Evolutionary conservation across 2,797 vertebrate genomes (phyloP).

Genomic region (Myotis findleyi): DNA sequence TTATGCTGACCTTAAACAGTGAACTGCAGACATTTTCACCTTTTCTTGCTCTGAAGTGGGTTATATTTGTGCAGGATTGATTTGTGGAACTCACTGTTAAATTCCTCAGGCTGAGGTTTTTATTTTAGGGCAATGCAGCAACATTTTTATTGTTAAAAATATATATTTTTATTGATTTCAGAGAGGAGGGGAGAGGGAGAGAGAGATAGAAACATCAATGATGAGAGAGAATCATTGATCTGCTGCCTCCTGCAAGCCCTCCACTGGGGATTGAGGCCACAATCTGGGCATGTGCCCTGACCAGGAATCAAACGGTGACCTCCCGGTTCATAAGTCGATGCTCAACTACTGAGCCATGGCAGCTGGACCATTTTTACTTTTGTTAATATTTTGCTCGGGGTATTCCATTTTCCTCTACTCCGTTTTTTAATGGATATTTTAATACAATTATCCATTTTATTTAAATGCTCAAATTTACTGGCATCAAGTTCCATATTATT

Average conservation of each 20-base stretch:
- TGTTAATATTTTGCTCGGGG: not conserved
- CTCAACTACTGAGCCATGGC: too few species aligned
- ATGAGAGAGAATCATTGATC: too few species aligned
- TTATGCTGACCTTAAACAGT: not conserved
- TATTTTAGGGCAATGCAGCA: not conserved
- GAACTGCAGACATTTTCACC: not conserved
- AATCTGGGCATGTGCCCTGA: too few species aligned
- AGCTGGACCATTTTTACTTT: too few species aligned
- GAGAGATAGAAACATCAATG: too few species aligned
- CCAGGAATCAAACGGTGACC: too few species aligned
- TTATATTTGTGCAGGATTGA: not conserved
- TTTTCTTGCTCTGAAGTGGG: not conserved
- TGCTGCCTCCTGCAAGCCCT: too few species aligned
- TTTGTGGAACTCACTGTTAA: not conserved
- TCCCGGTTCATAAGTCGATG: too few species aligned
- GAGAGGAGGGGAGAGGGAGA: too few species aligned
- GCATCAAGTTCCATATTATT: not conserved
- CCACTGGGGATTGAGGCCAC: too few species aligned
- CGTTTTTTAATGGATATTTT: not conserved
- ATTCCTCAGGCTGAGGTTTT: not conserved
- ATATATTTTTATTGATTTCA: not conserved
- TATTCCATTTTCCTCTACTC: not conserved
- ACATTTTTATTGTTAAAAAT: not conserved
- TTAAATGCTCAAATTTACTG: not conserved
- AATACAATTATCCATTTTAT: not conserved